Conservation (phyloP, 2,797 vertebrate genomes). For the Xenops minutus region DNA sequence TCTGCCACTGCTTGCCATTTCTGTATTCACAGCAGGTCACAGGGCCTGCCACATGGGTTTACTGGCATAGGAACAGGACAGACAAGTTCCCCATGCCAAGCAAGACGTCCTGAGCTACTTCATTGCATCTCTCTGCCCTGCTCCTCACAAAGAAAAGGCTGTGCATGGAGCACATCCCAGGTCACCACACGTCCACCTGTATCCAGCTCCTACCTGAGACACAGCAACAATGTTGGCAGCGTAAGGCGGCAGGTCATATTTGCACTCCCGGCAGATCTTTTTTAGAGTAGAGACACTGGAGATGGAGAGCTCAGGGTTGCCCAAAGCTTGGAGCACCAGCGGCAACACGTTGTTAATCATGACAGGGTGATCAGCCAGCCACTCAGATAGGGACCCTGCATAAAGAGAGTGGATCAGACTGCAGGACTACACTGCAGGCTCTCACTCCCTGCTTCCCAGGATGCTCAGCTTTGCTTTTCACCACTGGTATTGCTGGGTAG, state of each 20-base stretch:
- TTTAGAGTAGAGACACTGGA: slow-evolving; percentile 97
- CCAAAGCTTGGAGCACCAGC: slow-evolving; percentile 92
- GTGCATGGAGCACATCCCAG: neutral
- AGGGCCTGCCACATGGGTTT: neutral
- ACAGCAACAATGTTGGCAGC: slow-evolving; percentile 97
- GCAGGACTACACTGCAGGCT: accelerated
- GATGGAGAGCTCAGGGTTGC: slow-evolving; percentile 95
- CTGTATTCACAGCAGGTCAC: neutral
- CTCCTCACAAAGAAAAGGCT: neutral
- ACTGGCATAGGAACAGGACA: neutral
- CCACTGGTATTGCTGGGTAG: neutral
- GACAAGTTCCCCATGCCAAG: neutral
- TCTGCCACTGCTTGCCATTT: neutral
- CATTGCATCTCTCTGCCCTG: neutral
- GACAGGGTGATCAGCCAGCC: slow-evolving; percentile 96
- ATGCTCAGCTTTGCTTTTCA: neutral
- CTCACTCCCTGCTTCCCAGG: accelerated
- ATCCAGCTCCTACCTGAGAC: slow-evolving; percentile 85
- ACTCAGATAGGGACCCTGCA: slow-evolving; percentile 92
- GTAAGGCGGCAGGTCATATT: slow-evolving; percentile 93
- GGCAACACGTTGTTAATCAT: slow-evolving; percentile 98
- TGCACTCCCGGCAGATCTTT: slow-evolving; percentile 98
- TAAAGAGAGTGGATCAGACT: neutral
- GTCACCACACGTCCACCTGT: accelerated
- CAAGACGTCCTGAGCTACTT: neutral